Conservation (phyloP, 2,113 vertebrate genomes). For the Hemiscyllium ocellatum region DNA sequence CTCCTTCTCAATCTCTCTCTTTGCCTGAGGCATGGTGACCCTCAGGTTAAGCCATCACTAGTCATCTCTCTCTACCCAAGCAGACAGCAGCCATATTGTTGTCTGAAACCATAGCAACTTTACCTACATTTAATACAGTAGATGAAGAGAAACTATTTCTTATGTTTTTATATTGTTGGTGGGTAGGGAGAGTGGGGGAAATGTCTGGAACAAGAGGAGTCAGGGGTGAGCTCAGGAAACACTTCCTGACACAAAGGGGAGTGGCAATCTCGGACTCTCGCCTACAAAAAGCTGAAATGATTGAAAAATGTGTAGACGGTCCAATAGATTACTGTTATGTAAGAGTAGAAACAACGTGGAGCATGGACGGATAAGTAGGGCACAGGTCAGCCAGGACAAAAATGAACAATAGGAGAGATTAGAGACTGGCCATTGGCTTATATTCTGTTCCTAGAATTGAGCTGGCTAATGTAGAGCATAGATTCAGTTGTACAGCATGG, state of each 20-base stretch:
- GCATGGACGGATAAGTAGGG: background rate
- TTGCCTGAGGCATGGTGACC: no score
- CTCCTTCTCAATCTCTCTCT: no score
- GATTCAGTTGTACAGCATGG: no score
- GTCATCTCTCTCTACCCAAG: no score
- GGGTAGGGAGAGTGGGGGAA: background rate
- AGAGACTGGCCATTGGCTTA: background rate
- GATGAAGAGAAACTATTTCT: background rate
- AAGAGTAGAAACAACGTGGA: background rate
- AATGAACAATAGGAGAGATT: background rate
- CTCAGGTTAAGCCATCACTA: no score
- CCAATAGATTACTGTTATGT: background rate
- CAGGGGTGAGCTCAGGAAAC: background rate
- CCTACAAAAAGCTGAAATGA: background rate
- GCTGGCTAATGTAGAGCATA: background rate
- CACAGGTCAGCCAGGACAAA: background rate
- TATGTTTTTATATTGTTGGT: no score
- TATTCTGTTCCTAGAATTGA: background rate
- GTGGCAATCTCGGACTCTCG: background rate
- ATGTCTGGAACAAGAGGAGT: background rate
- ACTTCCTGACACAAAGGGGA: background rate
- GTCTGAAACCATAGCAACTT: no score
- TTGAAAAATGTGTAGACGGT: background rate
- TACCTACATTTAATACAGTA: background rate
- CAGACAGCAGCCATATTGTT: no score